These are phyloP conservation scores for Bugulina stolonifera DNA, from an alignment of 2,888 invertebrate genomes.

Conservation along the genomic window DNA sequence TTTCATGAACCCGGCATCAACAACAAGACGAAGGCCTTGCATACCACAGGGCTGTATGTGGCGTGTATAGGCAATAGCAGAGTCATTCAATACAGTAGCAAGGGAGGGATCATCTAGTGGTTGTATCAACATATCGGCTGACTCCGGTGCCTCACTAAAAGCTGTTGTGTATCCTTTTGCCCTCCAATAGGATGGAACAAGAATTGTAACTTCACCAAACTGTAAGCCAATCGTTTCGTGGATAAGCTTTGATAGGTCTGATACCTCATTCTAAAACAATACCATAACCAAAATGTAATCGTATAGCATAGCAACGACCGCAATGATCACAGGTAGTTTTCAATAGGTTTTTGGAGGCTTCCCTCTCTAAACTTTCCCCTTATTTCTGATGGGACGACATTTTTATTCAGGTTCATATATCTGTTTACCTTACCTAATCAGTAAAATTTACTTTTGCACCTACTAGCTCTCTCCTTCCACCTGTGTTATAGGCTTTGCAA, in stretches of 20 bases:
- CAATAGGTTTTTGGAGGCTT: too few relatives aligned
- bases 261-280: not conserved
- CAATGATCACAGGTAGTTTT: too few relatives aligned
- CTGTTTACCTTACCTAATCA: too few relatives aligned
- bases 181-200: slow-evolving; percentile 9
- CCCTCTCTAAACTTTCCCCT: too few relatives aligned
- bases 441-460: too few relatives aligned
- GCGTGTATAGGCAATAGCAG: not conserved
- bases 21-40: not conserved
- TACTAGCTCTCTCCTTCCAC: too few relatives aligned
- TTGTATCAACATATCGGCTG: slow-evolving; percentile 8
- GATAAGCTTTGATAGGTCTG: not conserved
- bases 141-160: not conserved
- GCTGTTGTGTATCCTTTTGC: not conserved
- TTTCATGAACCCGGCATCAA: not conserved
- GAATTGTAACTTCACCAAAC: slow-evolving; percentile 11
- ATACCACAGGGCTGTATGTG: slow-evolving; percentile 19
- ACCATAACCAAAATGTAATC: too few relatives aligned
- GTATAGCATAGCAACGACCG: too few relatives aligned
- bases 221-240: not conserved
- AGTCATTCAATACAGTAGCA: not conserved
- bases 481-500: too few relatives aligned
- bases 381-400: too few relatives aligned
- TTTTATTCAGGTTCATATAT: too few relatives aligned
- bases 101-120: not conserved